Evolutionary conservation across 2,888 invertebrate species (phyloP).

Genomic region (Empis livida): DNA sequence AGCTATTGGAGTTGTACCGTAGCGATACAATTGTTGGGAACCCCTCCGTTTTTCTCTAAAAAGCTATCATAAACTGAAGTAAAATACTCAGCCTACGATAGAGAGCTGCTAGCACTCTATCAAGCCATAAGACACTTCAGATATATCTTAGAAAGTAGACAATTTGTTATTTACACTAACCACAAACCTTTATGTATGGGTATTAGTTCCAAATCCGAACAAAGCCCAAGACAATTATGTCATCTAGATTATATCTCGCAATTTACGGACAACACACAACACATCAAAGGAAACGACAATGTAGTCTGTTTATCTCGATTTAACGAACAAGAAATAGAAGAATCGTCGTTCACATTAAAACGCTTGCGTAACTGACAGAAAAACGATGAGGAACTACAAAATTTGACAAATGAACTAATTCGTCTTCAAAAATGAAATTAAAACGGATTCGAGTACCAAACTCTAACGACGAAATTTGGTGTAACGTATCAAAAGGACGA

Average conservation of each 20-base stretch:
- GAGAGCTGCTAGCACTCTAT: conserved; percentile 28
- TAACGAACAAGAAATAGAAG: not conserved
- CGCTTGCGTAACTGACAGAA: not conserved
- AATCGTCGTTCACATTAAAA: not conserved
- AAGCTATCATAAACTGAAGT: conserved; percentile 20
- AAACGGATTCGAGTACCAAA: not conserved
- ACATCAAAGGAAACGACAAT: conserved; percentile 3
- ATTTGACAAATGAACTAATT: no score
- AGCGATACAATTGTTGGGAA: conserved; percentile 22
- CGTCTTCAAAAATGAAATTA: no score
- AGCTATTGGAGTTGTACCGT: conserved; percentile 26
- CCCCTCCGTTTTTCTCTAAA: conserved; percentile 26
- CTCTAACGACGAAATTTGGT: not conserved
- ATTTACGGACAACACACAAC: conserved; percentile 1
- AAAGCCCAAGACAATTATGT: conserved; percentile 22
- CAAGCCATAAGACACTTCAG: conserved; percentile 24
- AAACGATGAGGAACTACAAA: not conserved
- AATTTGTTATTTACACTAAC: conserved; percentile 8
- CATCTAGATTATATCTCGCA: conserved; percentile 20
- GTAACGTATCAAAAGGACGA: not conserved
- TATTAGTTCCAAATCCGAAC: conserved; percentile 16
- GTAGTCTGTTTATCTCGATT: conserved; percentile 1
- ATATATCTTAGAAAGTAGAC: no score
- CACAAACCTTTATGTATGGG: conserved; percentile 21
- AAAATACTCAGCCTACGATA: conserved; percentile 28